These are phyloP conservation scores for Argyra leucocephala DNA, from an alignment of 2,888 invertebrate genomes.

Conservation along the genomic window DNA sequence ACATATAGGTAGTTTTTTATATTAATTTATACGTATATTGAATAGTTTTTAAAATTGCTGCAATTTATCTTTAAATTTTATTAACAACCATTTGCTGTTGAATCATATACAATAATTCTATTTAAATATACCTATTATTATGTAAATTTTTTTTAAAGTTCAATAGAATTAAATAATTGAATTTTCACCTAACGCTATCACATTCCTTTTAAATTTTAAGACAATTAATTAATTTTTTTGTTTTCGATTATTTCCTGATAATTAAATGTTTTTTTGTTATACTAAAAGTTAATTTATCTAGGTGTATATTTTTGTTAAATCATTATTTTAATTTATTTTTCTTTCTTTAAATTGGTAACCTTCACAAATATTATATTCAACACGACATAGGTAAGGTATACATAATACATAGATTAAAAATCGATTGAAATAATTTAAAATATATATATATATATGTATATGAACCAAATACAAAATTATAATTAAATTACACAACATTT, in stretches of 20 bases:
- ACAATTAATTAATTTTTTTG: too few relatives aligned
- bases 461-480: background rate
- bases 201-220: background rate
- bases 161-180: background rate
- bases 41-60: too few relatives aligned
- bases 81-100: conserved; percentile 1
- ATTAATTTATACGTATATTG: too few relatives aligned
- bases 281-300: too few relatives aligned
- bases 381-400: conserved; percentile 1
- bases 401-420: background rate
- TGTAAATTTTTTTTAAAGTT: background rate
- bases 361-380: background rate
- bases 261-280: too few relatives aligned
- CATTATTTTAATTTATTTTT: too few relatives aligned
- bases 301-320: too few relatives aligned
- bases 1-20: too few relatives aligned
- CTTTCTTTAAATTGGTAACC: background rate
- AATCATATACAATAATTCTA: background rate
- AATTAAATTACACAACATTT: background rate
- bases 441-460: background rate
- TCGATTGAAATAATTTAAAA: background rate
- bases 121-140: background rate
- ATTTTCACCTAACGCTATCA: background rate
- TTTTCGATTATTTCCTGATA: background rate
- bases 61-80: background rate